These are phyloP conservation scores for Malacoraja senta DNA, from an alignment of 2,797 vertebrate species.

Conservation along the genomic window DNA sequence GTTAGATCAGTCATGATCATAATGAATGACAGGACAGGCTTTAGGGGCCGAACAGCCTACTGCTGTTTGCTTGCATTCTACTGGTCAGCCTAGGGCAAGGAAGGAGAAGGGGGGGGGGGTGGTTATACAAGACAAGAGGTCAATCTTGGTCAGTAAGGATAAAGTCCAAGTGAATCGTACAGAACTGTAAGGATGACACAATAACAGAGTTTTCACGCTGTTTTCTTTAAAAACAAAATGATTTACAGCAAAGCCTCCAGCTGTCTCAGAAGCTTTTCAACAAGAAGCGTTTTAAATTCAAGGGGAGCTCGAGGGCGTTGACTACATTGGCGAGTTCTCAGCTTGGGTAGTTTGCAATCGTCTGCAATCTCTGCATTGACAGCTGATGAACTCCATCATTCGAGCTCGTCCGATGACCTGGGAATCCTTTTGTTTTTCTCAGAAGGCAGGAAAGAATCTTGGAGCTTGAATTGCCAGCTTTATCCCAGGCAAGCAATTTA, in stretches of 20 bases:
- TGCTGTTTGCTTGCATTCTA: too few species aligned
- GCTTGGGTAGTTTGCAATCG: background rate
- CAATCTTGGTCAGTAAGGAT: background rate
- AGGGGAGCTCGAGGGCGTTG: background rate
- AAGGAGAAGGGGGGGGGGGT: too few species aligned
- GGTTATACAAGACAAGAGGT: background rate
- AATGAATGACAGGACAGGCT: too few species aligned
- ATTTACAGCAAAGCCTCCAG: background rate
- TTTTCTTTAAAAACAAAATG: background rate
- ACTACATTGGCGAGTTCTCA: background rate
- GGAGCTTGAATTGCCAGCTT: background rate
- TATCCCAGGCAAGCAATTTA: background rate
- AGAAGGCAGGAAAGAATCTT: background rate
- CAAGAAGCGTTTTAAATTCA: background rate
- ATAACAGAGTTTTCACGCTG: background rate
- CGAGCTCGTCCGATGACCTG: background rate
- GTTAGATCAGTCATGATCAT: too few species aligned
- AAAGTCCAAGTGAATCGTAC: background rate
- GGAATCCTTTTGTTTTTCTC: background rate
- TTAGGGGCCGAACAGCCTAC: too few species aligned
- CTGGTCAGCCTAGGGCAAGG: too few species aligned
- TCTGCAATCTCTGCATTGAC: background rate
- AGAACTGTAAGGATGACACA: background rate
- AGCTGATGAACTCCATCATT: background rate
- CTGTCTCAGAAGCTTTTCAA: background rate